phyloP scores from a whole-genome alignment of 2,113 vertebrate genomes.

The Hydrochoerus hydrochaeris region DNA sequence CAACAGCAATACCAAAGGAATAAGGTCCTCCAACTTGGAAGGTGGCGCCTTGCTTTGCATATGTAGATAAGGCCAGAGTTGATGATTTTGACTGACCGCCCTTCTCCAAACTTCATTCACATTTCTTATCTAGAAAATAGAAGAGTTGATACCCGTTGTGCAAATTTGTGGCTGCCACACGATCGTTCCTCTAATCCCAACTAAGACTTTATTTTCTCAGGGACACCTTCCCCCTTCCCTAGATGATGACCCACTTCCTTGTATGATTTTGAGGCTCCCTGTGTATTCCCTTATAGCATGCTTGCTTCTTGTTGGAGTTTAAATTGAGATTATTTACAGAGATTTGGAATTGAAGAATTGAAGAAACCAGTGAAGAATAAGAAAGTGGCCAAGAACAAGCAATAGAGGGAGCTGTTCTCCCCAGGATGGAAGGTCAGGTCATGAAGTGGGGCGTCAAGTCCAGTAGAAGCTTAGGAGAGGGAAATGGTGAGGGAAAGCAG shows the following conservation, averaged over 20 bases:
- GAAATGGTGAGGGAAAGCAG: too few species aligned
- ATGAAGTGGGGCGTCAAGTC: rapidly evolving
- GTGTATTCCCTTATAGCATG: neutral
- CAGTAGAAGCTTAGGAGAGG: neutral
- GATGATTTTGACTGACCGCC: neutral
- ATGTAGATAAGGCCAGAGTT: neutral
- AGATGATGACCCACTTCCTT: neutral
- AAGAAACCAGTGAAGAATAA: neutral
- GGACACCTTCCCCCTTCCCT: neutral
- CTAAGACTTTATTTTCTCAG: neutral
- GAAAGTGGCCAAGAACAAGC: neutral
- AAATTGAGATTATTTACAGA: neutral
- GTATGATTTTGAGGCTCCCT: neutral
- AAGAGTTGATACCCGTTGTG: neutral
- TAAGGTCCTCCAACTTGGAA: neutral
- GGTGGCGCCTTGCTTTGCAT: neutral
- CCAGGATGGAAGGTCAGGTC: neutral
- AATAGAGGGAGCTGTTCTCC: neutral
- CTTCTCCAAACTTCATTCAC: neutral
- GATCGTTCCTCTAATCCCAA: neutral
- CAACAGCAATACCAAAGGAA: neutral
- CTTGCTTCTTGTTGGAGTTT: neutral
- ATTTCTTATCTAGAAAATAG: neutral
- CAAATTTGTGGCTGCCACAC: neutral
- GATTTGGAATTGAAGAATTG: neutral